Base-by-base conservation (phyloP, 2,113 vertebrate species). In the Diphyllodes magnificus region DNA sequence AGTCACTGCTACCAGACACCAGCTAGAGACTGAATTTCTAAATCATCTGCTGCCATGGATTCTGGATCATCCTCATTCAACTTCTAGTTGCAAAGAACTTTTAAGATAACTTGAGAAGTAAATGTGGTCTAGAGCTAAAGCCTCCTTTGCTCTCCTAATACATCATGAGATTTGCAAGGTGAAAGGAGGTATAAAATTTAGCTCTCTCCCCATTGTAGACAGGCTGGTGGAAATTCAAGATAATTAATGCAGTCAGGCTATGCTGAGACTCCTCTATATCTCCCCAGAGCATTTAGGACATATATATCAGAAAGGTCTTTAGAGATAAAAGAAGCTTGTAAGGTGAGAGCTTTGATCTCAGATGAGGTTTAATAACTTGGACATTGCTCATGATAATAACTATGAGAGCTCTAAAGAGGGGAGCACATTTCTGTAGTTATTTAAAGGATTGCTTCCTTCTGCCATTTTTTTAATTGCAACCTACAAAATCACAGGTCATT, bases 141-240 rank as follows among this genome's bases (percentile, higher is more conserved):
- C 13, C n/a, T 68, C 5, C 16, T 72, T 91, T 91, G 27, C 31
- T 88, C 35, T 92, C 31, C 78, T 83, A 68, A 69, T 50, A 42
- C 40, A 61, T 85, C 4, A 37, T 35, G 30, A 59, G 27, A 77
- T 71, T 85, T 68, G n/a, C 35, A 92, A 86, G 37, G 77, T 69
- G 53, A 89, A 84, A 95, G 33, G 14, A 81, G 24, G 33, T 86
- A n/a, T 60, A 63, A 84, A 88, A 95, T 80, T 92, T 73, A 90
- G 23, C 33, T 94, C 28, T 88, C 22, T 72, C 47, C 27, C 17
- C 25, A 70, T 9, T 45, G 20, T 51, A 79, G 42, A 56, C 30
- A 82, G 37, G 22, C 56, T 85, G 66, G 61, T 88, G 69, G 65
- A 94, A 93, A 93, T 85, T 88, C 61, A 64, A 78, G 79, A 35